Percentiles rank a stretch among this genome's conserved stretches.
Evolutionary conservation across 1,140 invertebrate species (phyloP).

Genomic region (Lucilia cuprina): DNA sequence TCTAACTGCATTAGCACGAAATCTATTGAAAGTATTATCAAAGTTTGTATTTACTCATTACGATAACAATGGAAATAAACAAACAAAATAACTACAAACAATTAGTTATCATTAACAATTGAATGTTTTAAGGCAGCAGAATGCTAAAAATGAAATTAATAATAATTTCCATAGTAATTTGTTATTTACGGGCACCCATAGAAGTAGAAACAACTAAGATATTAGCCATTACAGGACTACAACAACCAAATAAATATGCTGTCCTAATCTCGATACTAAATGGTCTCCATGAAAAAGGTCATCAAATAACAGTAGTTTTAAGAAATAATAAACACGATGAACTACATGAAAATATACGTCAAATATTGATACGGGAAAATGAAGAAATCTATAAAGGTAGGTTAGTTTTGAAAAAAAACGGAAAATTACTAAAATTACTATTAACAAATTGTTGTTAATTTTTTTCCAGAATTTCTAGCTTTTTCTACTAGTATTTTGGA

Average conservation of each 20-base stretch:
- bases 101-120: conserved; percentile 67
- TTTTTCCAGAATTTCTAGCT: not conserved
- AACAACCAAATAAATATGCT: conserved; percentile 55
- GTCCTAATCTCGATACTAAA: conserved; percentile 56
- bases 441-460: not conserved
- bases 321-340: conserved; percentile 24
- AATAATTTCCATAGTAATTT: not conserved
- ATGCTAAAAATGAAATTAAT: not conserved
- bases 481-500: not conserved
- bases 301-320: conserved; percentile 27
- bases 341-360: conserved; percentile 24
- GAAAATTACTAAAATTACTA: too few relatives aligned
- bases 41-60: too few relatives aligned
- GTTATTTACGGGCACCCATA: too few relatives aligned
- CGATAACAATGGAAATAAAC: too few relatives aligned
- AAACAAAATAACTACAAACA: not conserved
- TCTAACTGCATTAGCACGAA: too few relatives aligned
- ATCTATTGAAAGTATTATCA: too few relatives aligned
- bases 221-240: conserved; percentile 53
- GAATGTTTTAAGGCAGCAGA: conserved; percentile 64
- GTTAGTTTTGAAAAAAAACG: not conserved
- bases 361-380: conserved; percentile 29
- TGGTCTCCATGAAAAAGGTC: conserved; percentile 60
- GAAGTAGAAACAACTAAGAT: conserved; percentile 41
- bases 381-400: not conserved